Evolutionary conservation across 1,140 invertebrate species (phyloP).

Genomic region (Brevipalpus yothersi): DNA sequence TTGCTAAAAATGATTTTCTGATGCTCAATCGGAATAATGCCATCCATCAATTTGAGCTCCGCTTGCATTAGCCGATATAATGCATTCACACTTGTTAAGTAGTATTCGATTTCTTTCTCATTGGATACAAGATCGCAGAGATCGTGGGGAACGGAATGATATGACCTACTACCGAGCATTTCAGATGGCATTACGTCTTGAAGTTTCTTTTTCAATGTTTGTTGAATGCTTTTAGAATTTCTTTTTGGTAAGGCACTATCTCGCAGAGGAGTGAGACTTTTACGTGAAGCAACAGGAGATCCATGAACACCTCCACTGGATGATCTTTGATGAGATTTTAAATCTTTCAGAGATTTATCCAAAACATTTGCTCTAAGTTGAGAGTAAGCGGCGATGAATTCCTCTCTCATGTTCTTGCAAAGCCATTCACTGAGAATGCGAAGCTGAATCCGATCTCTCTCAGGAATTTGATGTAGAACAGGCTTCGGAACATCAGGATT

Average conservation of each 20-base stretch:
- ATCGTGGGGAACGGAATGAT: conserved; percentile 1
- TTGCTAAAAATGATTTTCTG: conserved; percentile 43
- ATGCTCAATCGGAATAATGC: conserved; percentile 52
- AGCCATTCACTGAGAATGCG: conserved; percentile 58
- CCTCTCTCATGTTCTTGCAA: conserved; percentile 44
- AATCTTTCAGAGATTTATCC: conserved; percentile 37
- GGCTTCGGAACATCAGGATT: background rate
- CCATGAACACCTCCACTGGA: conserved; percentile 16
- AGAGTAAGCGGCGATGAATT: conserved; percentile 55
- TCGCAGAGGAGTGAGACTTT: background rate
- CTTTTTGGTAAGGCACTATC: background rate
- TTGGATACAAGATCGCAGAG: conserved; percentile 10
- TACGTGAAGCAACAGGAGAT: background rate
- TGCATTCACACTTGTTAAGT: conserved; percentile 54
- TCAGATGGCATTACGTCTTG: conserved; percentile 7
- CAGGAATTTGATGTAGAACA: conserved; percentile 21
- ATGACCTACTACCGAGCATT: background rate
- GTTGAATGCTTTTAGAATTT: conserved; percentile 6
- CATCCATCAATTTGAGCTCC: conserved; percentile 52
- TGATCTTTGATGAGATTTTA: conserved; percentile 45
- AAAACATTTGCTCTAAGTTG: conserved; percentile 46
- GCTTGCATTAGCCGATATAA: conserved; percentile 67
- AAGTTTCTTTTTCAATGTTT: conserved; percentile 7
- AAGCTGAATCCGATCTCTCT: conserved; percentile 38
- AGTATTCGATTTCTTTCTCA: conserved; percentile 64